A percentile compares a stretch with the other conserved stretches of the same genome.
Conservation (phyloP, 2,113 vertebrate genomes). For the Crotalus viridis region DNA sequence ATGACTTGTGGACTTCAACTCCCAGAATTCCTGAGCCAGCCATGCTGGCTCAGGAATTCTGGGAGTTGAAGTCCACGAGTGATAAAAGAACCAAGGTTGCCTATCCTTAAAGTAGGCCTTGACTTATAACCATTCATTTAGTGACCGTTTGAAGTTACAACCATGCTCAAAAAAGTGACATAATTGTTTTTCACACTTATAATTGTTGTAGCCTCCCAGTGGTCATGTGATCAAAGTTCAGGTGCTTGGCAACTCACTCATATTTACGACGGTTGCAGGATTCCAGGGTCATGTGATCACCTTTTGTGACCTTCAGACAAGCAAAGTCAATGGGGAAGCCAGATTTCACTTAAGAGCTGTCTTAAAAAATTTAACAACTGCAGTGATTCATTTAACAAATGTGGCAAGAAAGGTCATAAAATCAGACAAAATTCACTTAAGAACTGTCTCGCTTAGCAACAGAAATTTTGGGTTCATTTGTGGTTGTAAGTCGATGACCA, state of each 20-base stretch:
- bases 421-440: not conserved
- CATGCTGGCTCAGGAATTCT: too few relatives aligned
- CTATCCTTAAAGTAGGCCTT: not conserved
- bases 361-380: not conserved
- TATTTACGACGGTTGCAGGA: not conserved
- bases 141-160: not conserved
- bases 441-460: not conserved
- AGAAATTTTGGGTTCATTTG: not conserved
- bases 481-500: not conserved
- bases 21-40: too few relatives aligned
- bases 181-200: not conserved
- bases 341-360: not conserved
- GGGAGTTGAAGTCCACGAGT: too few relatives aligned
- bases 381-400: not conserved
- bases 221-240: too few relatives aligned
- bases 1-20: too few relatives aligned
- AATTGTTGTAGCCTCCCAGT: too few relatives aligned
- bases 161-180: too few relatives aligned
- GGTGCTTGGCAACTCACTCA: not conserved
- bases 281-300: not conserved
- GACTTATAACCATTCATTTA: not conserved
- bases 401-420: not conserved
- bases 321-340: not conserved
- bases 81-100: too few relatives aligned
- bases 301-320: not conserved